These are phyloP conservation scores for Carassius carassius DNA, from an alignment of 2,113 vertebrate species.

Conservation along the genomic window DNA sequence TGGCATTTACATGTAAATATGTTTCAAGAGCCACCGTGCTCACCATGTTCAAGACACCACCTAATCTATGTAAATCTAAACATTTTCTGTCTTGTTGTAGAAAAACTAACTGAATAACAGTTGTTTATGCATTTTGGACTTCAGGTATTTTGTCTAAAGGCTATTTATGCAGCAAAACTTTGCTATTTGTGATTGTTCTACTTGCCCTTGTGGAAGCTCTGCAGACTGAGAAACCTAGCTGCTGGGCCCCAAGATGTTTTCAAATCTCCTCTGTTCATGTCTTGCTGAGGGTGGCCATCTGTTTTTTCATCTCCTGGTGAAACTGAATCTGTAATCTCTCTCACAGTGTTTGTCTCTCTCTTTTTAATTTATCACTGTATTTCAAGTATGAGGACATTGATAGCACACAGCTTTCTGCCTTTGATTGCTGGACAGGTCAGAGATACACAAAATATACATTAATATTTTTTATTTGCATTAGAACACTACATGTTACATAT, in stretches of 20 bases:
- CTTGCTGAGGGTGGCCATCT: conserved; percentile 76
- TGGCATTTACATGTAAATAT: background rate
- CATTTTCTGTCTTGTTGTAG: background rate
- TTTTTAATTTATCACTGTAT: conserved; percentile 18
- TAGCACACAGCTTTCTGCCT: background rate
- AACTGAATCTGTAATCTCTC: conserved; percentile 54
- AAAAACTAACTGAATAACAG: background rate
- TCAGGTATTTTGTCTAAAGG: background rate
- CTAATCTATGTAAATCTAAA: background rate
- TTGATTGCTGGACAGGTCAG: background rate
- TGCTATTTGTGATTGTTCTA: conserved; percentile 52
- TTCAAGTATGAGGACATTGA: background rate
- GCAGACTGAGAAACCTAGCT: conserved; percentile 55
- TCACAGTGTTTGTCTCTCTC: conserved; percentile 18
- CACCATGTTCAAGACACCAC: background rate
- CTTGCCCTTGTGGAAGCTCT: conserved; percentile 54
- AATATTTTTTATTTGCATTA: too few species aligned
- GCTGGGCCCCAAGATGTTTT: conserved; percentile 75
- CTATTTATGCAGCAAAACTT: conserved; percentile 6
- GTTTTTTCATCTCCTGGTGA: conserved; percentile 70
- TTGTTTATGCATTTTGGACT: background rate
- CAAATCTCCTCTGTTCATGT: conserved; percentile 72
- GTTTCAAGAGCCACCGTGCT: background rate
- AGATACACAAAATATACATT: background rate
- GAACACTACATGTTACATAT: too few species aligned